These are phyloP conservation scores for Ruditapes philippinarum DNA, from an alignment of 1,140 invertebrate genomes.

Conservation along the genomic window DNA sequence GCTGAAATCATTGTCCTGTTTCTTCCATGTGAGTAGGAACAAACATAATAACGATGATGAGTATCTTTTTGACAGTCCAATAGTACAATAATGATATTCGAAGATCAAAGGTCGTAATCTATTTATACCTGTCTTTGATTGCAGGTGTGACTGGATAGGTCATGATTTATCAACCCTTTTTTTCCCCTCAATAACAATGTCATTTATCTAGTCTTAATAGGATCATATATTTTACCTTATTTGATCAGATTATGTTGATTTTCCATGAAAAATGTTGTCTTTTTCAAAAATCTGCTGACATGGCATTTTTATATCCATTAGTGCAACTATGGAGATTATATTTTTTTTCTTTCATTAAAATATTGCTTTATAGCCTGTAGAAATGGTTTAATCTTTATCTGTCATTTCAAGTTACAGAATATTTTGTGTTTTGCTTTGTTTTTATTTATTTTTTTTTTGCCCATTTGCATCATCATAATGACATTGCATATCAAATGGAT, in stretches of 20 bases:
- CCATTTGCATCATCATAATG: no score
- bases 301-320: neutral
- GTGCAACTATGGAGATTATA: no score
- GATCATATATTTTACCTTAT: neutral
- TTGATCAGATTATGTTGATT: no score
- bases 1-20: neutral
- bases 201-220: neutral
- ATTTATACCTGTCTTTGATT: neutral
- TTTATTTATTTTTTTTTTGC: no score
- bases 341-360: no score
- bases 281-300: neutral
- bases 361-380: no score
- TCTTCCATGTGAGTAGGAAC: neutral
- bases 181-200: neutral
- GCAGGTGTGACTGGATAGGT: slow-evolving; percentile 12
- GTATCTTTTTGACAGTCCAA: slow-evolving; percentile 14
- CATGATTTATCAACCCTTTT: neutral
- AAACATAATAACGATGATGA: neutral
- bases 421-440: no score
- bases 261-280: neutral
- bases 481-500: no score
- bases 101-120: slow-evolving; percentile 6
- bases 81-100: slow-evolving; percentile 7
- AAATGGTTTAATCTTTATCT: no score
- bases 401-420: no score